These are phyloP conservation scores for Thera obeliscata DNA, from an alignment of 2,888 invertebrate genomes.

Conservation along the genomic window DNA sequence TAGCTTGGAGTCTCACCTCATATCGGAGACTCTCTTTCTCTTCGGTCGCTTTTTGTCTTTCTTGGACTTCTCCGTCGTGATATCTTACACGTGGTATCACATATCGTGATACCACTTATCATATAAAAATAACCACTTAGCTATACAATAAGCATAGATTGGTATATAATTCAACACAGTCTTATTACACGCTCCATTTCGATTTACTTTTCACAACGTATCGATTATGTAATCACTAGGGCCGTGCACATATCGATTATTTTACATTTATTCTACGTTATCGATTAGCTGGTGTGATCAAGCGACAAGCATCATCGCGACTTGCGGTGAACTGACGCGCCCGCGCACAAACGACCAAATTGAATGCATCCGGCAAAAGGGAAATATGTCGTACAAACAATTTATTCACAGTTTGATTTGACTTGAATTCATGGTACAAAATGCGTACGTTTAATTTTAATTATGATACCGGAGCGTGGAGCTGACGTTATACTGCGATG, in stretches of 20 bases:
- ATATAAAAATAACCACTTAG: constrained; percentile 27
- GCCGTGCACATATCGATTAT: constrained; percentile 15
- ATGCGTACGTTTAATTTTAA: constrained; percentile 38
- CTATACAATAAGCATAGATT: not conserved
- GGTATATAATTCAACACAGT: constrained; percentile 1
- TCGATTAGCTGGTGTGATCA: constrained; percentile 46
- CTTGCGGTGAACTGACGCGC: constrained; percentile 65
- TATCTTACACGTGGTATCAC: constrained; percentile 74
- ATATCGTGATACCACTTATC: constrained; percentile 75
- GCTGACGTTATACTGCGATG: constrained; percentile 3
- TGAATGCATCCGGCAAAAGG: constrained; percentile 82
- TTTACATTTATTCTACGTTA: constrained; percentile 4
- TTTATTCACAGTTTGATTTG: constrained; percentile 77
- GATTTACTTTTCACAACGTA: not conserved
- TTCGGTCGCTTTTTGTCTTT: constrained; percentile 69
- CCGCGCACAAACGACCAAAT: constrained; percentile 69
- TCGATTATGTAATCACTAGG: constrained; percentile 1
- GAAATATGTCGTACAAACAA: constrained; percentile 82
- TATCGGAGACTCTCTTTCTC: constrained; percentile 76
- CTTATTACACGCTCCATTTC: constrained; percentile 14
- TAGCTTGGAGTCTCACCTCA: constrained; percentile 64
- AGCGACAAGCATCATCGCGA: constrained; percentile 52
- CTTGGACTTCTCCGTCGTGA: constrained; percentile 72
- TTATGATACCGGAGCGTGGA: constrained; percentile 35
- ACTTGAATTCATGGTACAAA: constrained; percentile 50